Percentiles rank a stretch among this genome's conserved stretches.
These are phyloP conservation scores for Zoanthus sansibaricus DNA, from an alignment of 92 coral and sea anemone species.

Conservation along the genomic window DNA sequence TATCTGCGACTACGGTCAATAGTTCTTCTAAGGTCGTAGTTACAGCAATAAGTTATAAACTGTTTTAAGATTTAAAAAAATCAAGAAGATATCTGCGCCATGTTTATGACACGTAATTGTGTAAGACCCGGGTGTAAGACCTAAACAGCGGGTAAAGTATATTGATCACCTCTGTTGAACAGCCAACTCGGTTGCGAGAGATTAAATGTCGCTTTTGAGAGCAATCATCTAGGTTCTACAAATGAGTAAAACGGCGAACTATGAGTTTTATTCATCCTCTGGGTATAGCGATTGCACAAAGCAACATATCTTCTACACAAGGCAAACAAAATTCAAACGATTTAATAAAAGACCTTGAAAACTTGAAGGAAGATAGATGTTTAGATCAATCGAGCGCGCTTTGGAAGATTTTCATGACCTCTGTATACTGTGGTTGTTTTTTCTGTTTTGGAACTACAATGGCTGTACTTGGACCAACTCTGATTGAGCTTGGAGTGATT, in stretches of 20 bases:
- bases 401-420: constrained; percentile 65
- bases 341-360: constrained; percentile 31
- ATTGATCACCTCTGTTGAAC: background rate
- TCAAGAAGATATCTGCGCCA: no score
- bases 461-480: constrained; percentile 90
- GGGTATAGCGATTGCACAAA: constrained; percentile 81
- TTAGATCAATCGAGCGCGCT: constrained; percentile 37
- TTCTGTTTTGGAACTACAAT: constrained; percentile 94
- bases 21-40: background rate
- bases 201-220: background rate
- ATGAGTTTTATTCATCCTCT: constrained; percentile 86
- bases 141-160: background rate
- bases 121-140: no score
- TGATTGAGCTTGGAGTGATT: constrained; percentile 81
- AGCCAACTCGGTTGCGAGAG: background rate
- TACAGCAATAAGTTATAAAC: background rate
- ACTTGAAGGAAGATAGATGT: constrained; percentile 13
- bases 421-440: constrained; percentile 89
- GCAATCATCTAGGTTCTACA: constrained; percentile 22
- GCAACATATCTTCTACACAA: constrained; percentile 51
- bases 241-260: constrained; percentile 58
- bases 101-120: background rate
- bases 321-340: background rate
- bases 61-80: background rate
- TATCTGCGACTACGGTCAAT: background rate